Evolutionary conservation across 2,113 vertebrate genomes (phyloP).

Genomic region (Brachypodius melanocephalos): DNA sequence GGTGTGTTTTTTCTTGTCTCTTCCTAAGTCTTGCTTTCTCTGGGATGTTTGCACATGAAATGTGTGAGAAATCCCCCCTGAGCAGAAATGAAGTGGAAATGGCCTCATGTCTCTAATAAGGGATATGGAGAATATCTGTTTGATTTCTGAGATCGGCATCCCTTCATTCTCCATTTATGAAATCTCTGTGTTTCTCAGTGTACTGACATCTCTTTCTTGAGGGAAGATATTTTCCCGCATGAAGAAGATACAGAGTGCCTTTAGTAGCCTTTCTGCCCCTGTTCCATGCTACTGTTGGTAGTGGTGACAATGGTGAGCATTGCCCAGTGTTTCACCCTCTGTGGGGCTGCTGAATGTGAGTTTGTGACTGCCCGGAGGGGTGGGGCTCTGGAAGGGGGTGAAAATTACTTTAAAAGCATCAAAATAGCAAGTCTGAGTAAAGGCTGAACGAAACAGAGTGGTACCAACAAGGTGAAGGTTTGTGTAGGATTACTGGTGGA

Average conservation of each 20-base stretch:
- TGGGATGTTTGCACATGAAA: background rate
- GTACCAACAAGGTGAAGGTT: background rate
- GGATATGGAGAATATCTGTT: background rate
- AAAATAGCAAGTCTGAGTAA: background rate
- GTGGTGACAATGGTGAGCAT: fast-evolving
- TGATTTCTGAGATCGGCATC: background rate
- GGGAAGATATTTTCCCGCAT: background rate
- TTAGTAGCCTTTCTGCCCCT: background rate
- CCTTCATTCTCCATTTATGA: background rate
- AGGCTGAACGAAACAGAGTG: background rate
- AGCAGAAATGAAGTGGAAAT: background rate
- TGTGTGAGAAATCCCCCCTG: background rate
- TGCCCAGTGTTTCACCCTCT: background rate
- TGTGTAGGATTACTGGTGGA: background rate
- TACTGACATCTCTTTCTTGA: background rate
- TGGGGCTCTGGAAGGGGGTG: background rate
- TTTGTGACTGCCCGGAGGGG: background rate
- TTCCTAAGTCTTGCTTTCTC: background rate
- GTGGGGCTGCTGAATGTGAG: background rate
- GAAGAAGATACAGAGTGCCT: background rate
- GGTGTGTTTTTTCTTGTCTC: background rate
- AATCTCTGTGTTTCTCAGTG: background rate
- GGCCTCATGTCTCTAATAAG: background rate
- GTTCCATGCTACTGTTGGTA: fast-evolving
- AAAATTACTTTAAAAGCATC: background rate